Conservation (phyloP, 2,888 invertebrate genomes). For the Lochmaea crataegi region DNA sequence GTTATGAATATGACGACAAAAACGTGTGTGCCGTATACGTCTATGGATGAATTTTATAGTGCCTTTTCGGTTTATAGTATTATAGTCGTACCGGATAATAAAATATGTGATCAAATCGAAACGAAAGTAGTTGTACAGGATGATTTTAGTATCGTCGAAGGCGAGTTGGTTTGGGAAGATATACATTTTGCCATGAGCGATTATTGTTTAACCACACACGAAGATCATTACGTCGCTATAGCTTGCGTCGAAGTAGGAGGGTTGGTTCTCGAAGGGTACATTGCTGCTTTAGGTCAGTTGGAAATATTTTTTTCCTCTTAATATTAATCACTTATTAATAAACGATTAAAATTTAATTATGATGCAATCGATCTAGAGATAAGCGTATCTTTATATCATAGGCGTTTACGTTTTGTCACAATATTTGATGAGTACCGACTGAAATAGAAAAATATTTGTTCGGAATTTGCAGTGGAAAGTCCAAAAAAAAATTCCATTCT, state of each 20-base stretch:
- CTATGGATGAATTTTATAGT: constrained; percentile 15
- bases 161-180: constrained; percentile 41
- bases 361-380: too few relatives aligned
- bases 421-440: too few relatives aligned
- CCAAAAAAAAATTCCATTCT: too few relatives aligned
- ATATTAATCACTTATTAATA: too few relatives aligned
- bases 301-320: background rate
- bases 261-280: constrained; percentile 4
- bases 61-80: constrained; percentile 40
- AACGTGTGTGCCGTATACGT: constrained; percentile 33
- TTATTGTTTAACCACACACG: constrained; percentile 43
- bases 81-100: constrained; percentile 46
- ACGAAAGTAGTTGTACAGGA: constrained; percentile 38
- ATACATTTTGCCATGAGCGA: constrained; percentile 34
- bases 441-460: too few relatives aligned
- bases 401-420: too few relatives aligned
- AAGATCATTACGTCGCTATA: constrained; percentile 33
- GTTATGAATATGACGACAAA: constrained; percentile 41
- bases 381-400: too few relatives aligned
- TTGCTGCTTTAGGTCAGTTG: constrained; percentile 42
- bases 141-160: constrained; percentile 33
- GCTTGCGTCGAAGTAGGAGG: constrained; percentile 41
- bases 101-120: constrained; percentile 43
- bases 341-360: too few relatives aligned
- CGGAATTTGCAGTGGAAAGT: too few relatives aligned